Base-by-base conservation (phyloP, 2,797 vertebrate genomes). In the Orestias chungarensis region DNA sequence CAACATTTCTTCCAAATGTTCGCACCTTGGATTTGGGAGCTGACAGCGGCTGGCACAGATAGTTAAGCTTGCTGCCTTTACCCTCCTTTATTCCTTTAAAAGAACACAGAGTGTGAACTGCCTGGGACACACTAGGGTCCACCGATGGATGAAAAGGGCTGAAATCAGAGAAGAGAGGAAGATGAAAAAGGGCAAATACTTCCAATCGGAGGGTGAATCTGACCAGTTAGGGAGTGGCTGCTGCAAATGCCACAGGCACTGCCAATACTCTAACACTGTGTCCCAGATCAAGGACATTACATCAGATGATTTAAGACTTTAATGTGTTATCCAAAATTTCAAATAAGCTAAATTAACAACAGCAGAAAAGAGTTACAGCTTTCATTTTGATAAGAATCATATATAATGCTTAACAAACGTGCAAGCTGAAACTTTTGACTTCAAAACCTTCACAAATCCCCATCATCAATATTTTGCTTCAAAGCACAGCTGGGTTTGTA, bases 41-140 rank as follows among this genome's bases (percentile, higher is more conserved):
- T 62, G 75, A 80, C 78, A 65, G 71, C 15, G 61, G 70, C 85
- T 86, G 84, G 85, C 77, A 76, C 50, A 70, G 70, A 83, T 70
- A 47, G 80, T 76, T 80, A 82, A 85, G 79, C 82, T 77, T 59
- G 69, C 75, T 42, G 82, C 38, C 65, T 82, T 83, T 68, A 59
- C 64, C 87, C 74, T 80, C 71, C 68, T 68, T 82, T 80, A 10
- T 49, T 67, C 68, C 40, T 72, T 85, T 86, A 74, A 87, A 87
- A 77, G 70, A 79, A 75, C 72, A 23, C 75, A 57, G 76, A 90
- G 80, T 78, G 87, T 71, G 82, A 86, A 77, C 82, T 88, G 87
- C 86, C 89, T 86, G 84, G 64, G 78, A 82, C 75, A 87, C 85
- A 82, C 85, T 20, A 52, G 64, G 81, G 82, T 70, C 81, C 78